Evolutionary conservation across 2,888 invertebrate genomes (phyloP), one percentile per base, ranked within the genome.

Genomic region (Nezara viridula): DNA sequence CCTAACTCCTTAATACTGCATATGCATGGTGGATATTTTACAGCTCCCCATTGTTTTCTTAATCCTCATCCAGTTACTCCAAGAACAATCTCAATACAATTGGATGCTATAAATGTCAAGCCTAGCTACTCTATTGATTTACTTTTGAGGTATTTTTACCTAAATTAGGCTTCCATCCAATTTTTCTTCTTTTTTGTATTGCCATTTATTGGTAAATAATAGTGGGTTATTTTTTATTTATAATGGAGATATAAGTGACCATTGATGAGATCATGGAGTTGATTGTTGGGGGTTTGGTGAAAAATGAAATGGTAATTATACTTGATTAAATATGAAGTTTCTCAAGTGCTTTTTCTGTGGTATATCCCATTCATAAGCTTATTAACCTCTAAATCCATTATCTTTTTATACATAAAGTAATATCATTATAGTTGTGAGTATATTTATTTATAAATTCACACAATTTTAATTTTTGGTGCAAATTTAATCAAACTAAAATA

Each of bases 11-110:
- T 98, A 91, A 95, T 98, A 91, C 97, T 98, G 93, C 96, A 96
- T 93, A 95, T 98, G 94, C 96, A 96, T 90, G 97, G 97, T 60
- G 98, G 98, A 7, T 97, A 95, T 92, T 98, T 98, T 92, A 96
- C 96, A 66, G 94, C 94, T 91, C 92, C 93, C 32, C 93, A 93
- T 91, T 94, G 93, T 94, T 91, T 92, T 77, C 81, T 91, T 60
- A 91, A 91, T 73, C 91, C 91, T 86, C 89, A 91, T 90, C 90
- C 91, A 44, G 92, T 92, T 66, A 93, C 92, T 4, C 92, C 92
- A 60, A 93, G 94, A 94, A 91, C 91, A 91, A 92, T 94, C 90
- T 93, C 94, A 14, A 92, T 95, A 24, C 94, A 93, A 91, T 94
- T 95, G 91, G 92, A 94, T 1, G 94, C 94, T 91, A 94, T 94